phyloP scores from a whole-genome alignment of 1,140 invertebrate genomes.

The Cherax destructor region DNA sequence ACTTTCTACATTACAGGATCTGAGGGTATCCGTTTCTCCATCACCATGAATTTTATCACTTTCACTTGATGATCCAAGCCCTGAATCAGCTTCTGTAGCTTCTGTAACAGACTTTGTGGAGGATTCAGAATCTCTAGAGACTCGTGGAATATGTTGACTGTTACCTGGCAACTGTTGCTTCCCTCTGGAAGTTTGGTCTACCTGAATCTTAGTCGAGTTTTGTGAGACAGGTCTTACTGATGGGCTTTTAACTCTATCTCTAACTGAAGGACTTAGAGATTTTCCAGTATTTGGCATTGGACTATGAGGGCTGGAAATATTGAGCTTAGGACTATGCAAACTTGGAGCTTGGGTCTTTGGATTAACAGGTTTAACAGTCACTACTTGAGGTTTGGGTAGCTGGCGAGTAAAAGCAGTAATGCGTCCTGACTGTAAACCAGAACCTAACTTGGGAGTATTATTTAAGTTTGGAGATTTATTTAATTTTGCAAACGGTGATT shows the following conservation, averaged over 20 bases:
- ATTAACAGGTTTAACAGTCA: slow-evolving; percentile 53
- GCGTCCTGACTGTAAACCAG: slow-evolving; percentile 17
- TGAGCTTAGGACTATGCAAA: slow-evolving; percentile 4
- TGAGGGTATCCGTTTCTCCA: slow-evolving; percentile 53
- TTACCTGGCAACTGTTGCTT: background rate
- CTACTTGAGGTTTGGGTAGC: slow-evolving; percentile 64
- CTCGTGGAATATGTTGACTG: slow-evolving; percentile 22
- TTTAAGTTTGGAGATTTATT: slow-evolving; percentile 15
- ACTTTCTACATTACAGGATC: slow-evolving; percentile 26
- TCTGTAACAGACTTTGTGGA: slow-evolving; percentile 63
- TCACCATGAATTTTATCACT: slow-evolving; percentile 62
- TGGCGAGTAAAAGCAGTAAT: slow-evolving; percentile 63
- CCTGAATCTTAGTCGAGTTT: background rate
- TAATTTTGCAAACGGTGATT: slow-evolving; percentile 3
- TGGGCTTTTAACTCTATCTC: slow-evolving; percentile 4
- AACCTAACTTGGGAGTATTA: background rate
- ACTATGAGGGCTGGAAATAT: background rate
- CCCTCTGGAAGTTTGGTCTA: slow-evolving; percentile 6
- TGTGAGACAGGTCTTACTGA: slow-evolving; percentile 14
- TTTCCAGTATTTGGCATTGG: background rate
- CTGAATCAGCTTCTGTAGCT: slow-evolving; percentile 64
- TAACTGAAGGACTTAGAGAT: slow-evolving; percentile 17
- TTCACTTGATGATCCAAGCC: slow-evolving; percentile 69
- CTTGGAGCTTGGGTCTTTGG: slow-evolving; percentile 4
- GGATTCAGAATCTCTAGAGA: slow-evolving; percentile 55